A percentile compares a stretch with the other conserved stretches of the same genome.
Evolutionary conservation across 2,888 invertebrate species (phyloP).

Genomic region (Agriotes lineatus): DNA sequence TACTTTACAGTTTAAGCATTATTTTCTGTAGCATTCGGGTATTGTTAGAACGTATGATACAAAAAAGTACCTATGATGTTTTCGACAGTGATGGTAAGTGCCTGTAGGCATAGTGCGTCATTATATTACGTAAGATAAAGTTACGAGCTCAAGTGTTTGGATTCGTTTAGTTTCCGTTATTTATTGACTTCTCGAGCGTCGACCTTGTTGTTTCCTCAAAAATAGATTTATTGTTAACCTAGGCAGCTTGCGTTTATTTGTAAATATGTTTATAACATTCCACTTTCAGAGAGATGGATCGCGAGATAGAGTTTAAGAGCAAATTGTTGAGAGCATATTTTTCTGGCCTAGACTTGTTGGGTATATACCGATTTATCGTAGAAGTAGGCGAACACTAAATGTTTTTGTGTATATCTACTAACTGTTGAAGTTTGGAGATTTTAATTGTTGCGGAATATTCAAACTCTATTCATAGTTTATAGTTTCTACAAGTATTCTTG

Average conservation of each 20-base stretch:
- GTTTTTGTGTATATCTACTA: slow-evolving; percentile 47
- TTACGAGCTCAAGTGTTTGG: slow-evolving; percentile 16
- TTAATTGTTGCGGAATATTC: slow-evolving; percentile 54
- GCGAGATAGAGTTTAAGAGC: neutral
- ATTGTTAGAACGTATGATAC: slow-evolving; percentile 18
- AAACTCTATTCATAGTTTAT: slow-evolving; percentile 50
- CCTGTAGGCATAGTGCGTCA: slow-evolving; percentile 44
- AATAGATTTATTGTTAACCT: slow-evolving; percentile 8
- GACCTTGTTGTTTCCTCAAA: slow-evolving; percentile 4
- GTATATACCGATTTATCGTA: slow-evolving; percentile 38
- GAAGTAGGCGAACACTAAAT: slow-evolving; percentile 39
- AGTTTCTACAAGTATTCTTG: slow-evolving; percentile 50
- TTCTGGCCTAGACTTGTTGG: slow-evolving; percentile 45
- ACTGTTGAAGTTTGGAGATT: slow-evolving; percentile 57
- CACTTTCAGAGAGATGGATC: slow-evolving; percentile 28
- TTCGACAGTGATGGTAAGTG: slow-evolving; percentile 50
- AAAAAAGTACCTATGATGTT: slow-evolving; percentile 39
- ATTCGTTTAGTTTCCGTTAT: slow-evolving; percentile 14
- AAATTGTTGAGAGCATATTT: slow-evolving; percentile 29
- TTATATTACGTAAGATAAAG: slow-evolving; percentile 22
- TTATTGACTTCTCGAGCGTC: slow-evolving; percentile 12
- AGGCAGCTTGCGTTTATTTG: slow-evolving; percentile 47
- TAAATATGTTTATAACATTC: slow-evolving; percentile 45
- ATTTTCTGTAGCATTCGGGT: slow-evolving; percentile 7
- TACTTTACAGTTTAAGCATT: neutral